A percentile compares a stretch with the other conserved stretches of the same genome.
Conservation (phyloP, 2,888 invertebrate species). For the Melieria omissa region DNA sequence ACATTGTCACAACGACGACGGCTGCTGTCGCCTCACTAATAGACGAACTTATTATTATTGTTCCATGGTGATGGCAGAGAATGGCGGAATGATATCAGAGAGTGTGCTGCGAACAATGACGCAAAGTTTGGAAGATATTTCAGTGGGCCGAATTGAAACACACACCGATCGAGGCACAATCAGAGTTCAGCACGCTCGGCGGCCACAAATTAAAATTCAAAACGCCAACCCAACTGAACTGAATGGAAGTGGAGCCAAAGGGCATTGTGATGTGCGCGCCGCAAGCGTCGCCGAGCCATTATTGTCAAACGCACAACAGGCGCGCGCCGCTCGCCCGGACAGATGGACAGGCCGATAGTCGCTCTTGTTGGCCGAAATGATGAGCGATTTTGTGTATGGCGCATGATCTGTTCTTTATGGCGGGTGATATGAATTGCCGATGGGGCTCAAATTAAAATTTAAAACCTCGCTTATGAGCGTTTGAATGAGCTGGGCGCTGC, state of each 20-base stretch:
- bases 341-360: too few relatives aligned
- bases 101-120: neutral
- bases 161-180: neutral
- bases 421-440: constrained; percentile 55
- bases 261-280: neutral
- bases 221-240: neutral
- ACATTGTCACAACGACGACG: neutral
- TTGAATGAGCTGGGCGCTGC: constrained; percentile 52
- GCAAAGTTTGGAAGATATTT: neutral
- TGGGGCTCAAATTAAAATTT: constrained; percentile 61
- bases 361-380: too few relatives aligned
- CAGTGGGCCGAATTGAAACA: neutral
- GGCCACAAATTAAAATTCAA: constrained; percentile 15
- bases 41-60: too few relatives aligned
- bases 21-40: neutral
- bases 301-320: too few relatives aligned
- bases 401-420: neutral
- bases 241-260: neutral
- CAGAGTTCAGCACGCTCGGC: neutral
- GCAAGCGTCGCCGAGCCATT: neutral
- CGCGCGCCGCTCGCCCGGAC: too few relatives aligned
- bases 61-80: too few relatives aligned
- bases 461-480: constrained; percentile 63
- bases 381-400: neutral
- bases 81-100: neutral